phyloP scores from a whole-genome alignment of 2,888 invertebrate species.

The Thyatira batis region DNA sequence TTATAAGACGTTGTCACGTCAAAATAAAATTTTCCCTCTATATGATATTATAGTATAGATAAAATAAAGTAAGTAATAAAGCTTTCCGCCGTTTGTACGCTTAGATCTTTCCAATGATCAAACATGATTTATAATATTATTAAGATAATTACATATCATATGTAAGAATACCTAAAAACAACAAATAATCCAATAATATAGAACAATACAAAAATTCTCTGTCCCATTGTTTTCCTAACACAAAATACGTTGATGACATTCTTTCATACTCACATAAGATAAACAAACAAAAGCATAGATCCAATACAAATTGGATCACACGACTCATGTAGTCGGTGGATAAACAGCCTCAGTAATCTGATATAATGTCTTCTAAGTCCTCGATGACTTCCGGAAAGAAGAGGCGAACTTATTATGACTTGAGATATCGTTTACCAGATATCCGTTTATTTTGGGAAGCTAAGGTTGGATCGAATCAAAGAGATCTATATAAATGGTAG shows the following conservation, averaged over 20 bases:
- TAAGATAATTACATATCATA: too few species aligned
- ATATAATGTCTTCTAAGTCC: slow-evolving; percentile 1
- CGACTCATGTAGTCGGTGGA: background rate
- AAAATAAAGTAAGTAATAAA: too few species aligned
- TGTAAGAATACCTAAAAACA: too few species aligned
- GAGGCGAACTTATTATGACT: background rate
- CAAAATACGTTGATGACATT: background rate
- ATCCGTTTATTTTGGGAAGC: background rate
- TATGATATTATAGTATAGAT: too few species aligned
- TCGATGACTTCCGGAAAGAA: background rate
- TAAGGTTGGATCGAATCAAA: background rate
- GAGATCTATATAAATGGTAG: too few species aligned
- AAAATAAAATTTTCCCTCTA: too few species aligned
- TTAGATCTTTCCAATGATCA: background rate
- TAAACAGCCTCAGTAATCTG: slow-evolving; percentile 2
- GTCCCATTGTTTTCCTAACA: background rate
- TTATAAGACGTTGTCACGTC: too few species aligned
- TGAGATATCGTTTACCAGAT: background rate
- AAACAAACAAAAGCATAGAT: background rate
- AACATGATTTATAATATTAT: background rate
- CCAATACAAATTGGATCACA: slow-evolving; percentile 1
- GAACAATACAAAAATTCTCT: background rate
- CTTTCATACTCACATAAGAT: background rate
- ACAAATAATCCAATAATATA: too few species aligned
- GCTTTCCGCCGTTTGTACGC: too few species aligned